Conservation (phyloP, 2,113 vertebrate species). For the Coptodon bakossiorum region DNA sequence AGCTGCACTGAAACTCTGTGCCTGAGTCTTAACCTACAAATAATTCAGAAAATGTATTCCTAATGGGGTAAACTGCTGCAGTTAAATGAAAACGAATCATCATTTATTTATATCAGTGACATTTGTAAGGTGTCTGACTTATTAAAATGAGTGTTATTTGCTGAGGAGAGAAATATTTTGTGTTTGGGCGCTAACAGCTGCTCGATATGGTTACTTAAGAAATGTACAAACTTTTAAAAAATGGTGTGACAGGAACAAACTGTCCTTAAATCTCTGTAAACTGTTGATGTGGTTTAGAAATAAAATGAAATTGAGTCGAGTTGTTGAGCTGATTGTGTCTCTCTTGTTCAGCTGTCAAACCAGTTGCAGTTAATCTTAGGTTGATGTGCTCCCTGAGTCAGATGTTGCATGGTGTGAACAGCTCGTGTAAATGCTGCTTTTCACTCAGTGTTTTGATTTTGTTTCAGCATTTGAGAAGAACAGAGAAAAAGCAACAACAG, state of each 20-base stretch:
- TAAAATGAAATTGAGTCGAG: neutral
- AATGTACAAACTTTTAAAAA: rapidly evolving
- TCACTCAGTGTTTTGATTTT: neutral
- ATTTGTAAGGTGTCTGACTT: neutral
- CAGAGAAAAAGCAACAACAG: neutral
- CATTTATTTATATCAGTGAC: neutral
- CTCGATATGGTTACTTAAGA: neutral
- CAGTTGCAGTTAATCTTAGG: neutral
- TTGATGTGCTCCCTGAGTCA: neutral
- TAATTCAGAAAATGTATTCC: neutral
- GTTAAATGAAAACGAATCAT: neutral
- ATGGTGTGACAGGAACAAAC: neutral
- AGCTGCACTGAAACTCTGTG: neutral
- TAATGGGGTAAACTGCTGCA: neutral
- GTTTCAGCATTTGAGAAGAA: neutral
- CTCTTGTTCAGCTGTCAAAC: neutral
- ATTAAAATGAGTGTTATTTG: neutral
- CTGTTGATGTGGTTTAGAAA: neutral
- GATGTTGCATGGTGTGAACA: neutral
- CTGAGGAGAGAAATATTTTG: neutral
- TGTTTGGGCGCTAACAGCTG: neutral
- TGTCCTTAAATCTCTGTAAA: neutral
- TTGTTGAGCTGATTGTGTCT: neutral
- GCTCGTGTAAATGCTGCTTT: neutral
- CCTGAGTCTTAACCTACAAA: neutral